Percentiles rank a stretch among this genome's conserved stretches.
Conservation (phyloP, 2,888 invertebrate genomes). For the Didymodactylos carnosus region DNA sequence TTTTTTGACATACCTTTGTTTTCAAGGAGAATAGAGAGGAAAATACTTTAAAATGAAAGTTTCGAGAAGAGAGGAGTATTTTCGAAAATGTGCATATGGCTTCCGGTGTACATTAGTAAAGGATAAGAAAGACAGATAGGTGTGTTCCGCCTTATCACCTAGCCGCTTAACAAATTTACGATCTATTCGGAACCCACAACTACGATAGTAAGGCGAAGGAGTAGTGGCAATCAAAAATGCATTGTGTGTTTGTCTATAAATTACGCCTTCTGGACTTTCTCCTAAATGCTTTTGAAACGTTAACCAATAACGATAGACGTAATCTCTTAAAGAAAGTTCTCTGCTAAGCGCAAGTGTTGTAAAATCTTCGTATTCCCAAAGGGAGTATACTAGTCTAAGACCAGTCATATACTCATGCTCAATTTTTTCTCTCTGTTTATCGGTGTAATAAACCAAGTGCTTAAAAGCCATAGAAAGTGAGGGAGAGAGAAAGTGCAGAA, state of each 20-base stretch:
- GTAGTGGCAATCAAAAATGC: neutral
- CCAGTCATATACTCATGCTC: neutral
- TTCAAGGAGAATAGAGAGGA: no score
- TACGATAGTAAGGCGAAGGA: no score
- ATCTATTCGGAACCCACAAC: no score
- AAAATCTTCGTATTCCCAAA: neutral
- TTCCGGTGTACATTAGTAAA: no score
- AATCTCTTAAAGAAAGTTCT: neutral
- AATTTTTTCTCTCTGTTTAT: neutral
- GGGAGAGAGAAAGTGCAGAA: neutral
- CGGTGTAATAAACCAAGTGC: neutral
- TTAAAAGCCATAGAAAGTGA: neutral
- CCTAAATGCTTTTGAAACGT: neutral
- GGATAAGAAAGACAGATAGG: no score
- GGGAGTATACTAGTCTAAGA: neutral
- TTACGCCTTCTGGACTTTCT: neutral
- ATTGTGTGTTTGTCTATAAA: neutral
- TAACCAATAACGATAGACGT: neutral
- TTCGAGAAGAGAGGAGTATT: no score
- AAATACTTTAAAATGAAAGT: no score
- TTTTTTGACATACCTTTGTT: no score
- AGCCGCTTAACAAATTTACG: no score
- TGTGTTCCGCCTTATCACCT: no score
- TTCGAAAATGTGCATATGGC: no score
- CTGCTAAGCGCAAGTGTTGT: neutral